Base-by-base conservation (phyloP, 2,113 vertebrate species). In the Indicator indicator region DNA sequence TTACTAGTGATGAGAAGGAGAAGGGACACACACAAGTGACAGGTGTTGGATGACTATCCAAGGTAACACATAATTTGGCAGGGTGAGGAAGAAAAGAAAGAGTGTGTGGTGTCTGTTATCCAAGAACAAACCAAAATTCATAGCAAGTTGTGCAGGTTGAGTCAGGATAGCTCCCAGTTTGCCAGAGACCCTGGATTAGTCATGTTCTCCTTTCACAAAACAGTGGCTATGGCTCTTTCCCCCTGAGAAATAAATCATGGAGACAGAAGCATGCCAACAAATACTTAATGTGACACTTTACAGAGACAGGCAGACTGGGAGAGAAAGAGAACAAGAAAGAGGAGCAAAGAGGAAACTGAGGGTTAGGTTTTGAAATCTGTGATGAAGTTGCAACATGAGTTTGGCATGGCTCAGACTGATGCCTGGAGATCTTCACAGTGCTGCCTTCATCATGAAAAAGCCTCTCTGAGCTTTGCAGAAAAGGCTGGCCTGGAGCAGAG, bases 321-420 rank as follows among this genome's bases (percentile, higher is more conserved):
- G 92, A 91, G 88, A 64, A 69, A 36, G 36, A 79, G 83, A 76
- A 70, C 82, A 82, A 87, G 95, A 93, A 94, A 96, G 88, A 94
- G 83, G 77, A 96, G 87, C 88, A 93, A 94, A 95, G 89, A 95
- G 90, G 83, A 95, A 96, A 78, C 88, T 36, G 73, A 95, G 93
- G 76, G 91, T 48, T 77, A 93, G 88, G 86, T 96, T 96, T 95
- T 95, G 92, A 95, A 96, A 97, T 93, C 86, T 50, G 93, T 14
- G 20, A 76, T 82, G 85, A 92, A 86, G 63, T 96, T 96, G 85
- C 94, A 94, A 94, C 95, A 95, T 15, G 70, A 50, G 36, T 76
- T 95, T 96, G 90, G 90, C 90, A 67, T 32, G n/a, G 83, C 70
- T 90, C 59, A 63, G 81, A 23, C 85, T 26, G 62, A 58, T 3